Base-by-base conservation (phyloP, 2,888 invertebrate genomes). In the Panorpa germanica region DNA sequence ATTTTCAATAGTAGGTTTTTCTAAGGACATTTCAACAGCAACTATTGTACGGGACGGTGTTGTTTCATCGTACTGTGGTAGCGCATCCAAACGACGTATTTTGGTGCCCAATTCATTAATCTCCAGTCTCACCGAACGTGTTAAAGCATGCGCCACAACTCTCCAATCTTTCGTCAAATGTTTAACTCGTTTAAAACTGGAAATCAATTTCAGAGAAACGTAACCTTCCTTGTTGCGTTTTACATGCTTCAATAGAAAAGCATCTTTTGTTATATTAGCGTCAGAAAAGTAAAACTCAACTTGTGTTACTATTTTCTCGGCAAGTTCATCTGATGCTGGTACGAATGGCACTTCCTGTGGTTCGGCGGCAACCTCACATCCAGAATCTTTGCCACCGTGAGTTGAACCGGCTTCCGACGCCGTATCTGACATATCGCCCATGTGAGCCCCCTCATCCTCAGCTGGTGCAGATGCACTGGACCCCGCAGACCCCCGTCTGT, bases 221-320 rank as follows among this genome's bases (percentile, higher is more conserved):
- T 78, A 93, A 12, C 93, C 93, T 54, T 90, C 90, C 54, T 90
- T 91, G 53, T 93, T 91, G 31, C 91, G 66, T 33, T 85, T 72
- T 13, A 93, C 90, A 50, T 93, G 93, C 50, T 95, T 95, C 37
- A 93, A 56, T 25, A 95, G 61, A 54, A 95, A 95, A 9, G 91
- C 88, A 49, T 95, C 93, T 50, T 91, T 91, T 4, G 86, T 71
- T 40, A 95, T 85, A 51, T 88, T 90, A 29, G 82, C 85, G 48
- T 95, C 88, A 36, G 88, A 86, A 56, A 95, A 93, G 55, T 93
- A 93, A 49, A 81, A 88, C 56, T 95, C 93, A 14, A 93, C 91
- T 49, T 86, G 86, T 26, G 75, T 65, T 28, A 78, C 70, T 41
- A 88, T 85, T 43, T 76, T 70, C 36, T 72, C 67, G 8, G 78